These are phyloP conservation scores for Cabera pusaria DNA, from an alignment of 2,888 invertebrate genomes.

Conservation along the genomic window DNA sequence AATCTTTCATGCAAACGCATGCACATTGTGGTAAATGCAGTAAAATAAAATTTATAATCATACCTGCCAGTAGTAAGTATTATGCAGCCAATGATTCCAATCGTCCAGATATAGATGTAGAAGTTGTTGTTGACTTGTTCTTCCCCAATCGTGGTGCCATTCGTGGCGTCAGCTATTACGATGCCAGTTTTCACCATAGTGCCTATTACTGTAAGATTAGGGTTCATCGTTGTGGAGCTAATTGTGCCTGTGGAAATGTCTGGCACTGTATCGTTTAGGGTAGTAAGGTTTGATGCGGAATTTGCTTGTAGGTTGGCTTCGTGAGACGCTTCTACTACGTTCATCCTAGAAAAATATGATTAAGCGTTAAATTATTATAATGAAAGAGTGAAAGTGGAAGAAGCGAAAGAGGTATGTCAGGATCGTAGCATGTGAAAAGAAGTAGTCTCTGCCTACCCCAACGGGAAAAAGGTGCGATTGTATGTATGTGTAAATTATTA, in stretches of 20 bases:
- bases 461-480: no score
- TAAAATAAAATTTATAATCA: no score
- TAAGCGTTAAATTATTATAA: no score
- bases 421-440: no score
- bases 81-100: constrained; percentile 83
- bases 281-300: background rate
- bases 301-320: background rate
- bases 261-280: constrained; percentile 26
- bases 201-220: constrained; percentile 54
- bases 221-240: constrained; percentile 5
- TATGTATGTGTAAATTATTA: no score
- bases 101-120: constrained; percentile 84
- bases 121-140: constrained; percentile 49
- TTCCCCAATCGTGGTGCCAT: constrained; percentile 41
- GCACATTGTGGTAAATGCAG: no score
- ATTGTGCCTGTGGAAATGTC: constrained; percentile 7
- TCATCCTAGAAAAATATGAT: constrained; percentile 62
- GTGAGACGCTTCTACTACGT: constrained; percentile 52
- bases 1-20: no score
- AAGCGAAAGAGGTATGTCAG: no score
- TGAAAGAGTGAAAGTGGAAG: no score
- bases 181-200: constrained; percentile 54
- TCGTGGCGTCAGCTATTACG: constrained; percentile 49
- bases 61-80: constrained; percentile 83
- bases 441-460: no score